A percentile compares a stretch with the other conserved stretches of the same genome.
Evolutionary conservation across 2,113 vertebrate genomes (phyloP).

Genomic region (Hippocampus mohnikei): DNA sequence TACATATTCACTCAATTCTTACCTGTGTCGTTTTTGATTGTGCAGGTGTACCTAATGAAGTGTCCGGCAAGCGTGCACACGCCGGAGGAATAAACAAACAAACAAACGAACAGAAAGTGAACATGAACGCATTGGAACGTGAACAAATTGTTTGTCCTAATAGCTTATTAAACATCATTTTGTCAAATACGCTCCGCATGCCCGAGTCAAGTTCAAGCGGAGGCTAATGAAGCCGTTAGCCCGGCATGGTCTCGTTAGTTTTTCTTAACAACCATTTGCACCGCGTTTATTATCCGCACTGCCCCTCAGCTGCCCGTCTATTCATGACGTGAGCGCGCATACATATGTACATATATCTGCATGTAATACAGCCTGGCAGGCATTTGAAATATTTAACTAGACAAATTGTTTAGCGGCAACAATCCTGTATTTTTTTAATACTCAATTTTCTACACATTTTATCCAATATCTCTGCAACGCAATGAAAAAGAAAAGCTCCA

Average conservation of each 20-base stretch:
- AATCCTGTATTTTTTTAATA: background rate
- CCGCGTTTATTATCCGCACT: slow-evolving; percentile 31
- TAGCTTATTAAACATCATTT: background rate
- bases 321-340: slow-evolving; percentile 15
- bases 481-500: no score
- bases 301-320: slow-evolving; percentile 20
- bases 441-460: background rate
- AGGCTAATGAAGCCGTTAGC: slow-evolving; percentile 31
- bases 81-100: background rate
- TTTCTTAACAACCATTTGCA: slow-evolving; percentile 20
- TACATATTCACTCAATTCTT: background rate
- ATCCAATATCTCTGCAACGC: no score
- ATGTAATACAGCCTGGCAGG: slow-evolving; percentile 1
- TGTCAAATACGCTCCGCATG: slow-evolving; percentile 5
- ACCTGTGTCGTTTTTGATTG: background rate
- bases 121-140: background rate
- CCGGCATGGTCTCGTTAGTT: slow-evolving; percentile 33
- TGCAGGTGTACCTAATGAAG: background rate
- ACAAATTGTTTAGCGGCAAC: slow-evolving; percentile 3
- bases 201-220: slow-evolving; percentile 21
- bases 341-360: slow-evolving; percentile 7
- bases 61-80: background rate
- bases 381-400: slow-evolving; percentile 17
- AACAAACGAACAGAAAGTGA: background rate
- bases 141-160: background rate